Conservation (phyloP, 2,888 invertebrate species). For the Empis livida region DNA sequence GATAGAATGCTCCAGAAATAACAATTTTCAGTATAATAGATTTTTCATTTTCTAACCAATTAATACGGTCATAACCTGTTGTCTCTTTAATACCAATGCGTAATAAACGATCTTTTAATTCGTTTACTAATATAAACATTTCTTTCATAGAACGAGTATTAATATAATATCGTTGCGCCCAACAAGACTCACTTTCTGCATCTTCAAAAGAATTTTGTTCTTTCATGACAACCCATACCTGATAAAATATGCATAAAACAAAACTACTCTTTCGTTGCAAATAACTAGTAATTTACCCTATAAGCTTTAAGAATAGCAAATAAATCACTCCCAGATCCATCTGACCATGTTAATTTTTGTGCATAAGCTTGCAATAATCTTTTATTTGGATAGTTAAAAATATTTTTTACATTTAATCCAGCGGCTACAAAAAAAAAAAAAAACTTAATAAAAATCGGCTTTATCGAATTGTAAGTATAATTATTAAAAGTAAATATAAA, state of each 20-base stretch:
- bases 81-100: conserved; percentile 45
- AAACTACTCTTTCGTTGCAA: not conserved
- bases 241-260: conserved; percentile 2
- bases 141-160: conserved; percentile 61
- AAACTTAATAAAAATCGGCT: not conserved
- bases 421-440: conserved; percentile 44
- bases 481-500: not conserved
- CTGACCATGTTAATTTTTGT: conserved; percentile 68
- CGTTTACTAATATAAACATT: conserved; percentile 55
- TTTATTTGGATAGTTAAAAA: conserved; percentile 64
- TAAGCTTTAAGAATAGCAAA: conserved; percentile 72
- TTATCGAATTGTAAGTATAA: too few species aligned
- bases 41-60: conserved; percentile 40
- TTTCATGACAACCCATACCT: conserved; percentile 58
- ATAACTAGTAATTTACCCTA: conserved; percentile 38
- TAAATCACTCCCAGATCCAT: conserved; percentile 67
- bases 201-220: conserved; percentile 43
- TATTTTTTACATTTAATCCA: conserved; percentile 64
- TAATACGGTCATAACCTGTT: conserved; percentile 33
- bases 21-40: conserved; percentile 51
- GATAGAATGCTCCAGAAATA: conserved; percentile 65
- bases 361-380: conserved; percentile 55
- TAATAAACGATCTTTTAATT: conserved; percentile 51
- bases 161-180: conserved; percentile 58
- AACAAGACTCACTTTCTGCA: conserved; percentile 40